Percentiles rank a stretch among this genome's conserved stretches.
Conservation (phyloP, 2,888 invertebrate species). For the Lithophane semibrunnea region DNA sequence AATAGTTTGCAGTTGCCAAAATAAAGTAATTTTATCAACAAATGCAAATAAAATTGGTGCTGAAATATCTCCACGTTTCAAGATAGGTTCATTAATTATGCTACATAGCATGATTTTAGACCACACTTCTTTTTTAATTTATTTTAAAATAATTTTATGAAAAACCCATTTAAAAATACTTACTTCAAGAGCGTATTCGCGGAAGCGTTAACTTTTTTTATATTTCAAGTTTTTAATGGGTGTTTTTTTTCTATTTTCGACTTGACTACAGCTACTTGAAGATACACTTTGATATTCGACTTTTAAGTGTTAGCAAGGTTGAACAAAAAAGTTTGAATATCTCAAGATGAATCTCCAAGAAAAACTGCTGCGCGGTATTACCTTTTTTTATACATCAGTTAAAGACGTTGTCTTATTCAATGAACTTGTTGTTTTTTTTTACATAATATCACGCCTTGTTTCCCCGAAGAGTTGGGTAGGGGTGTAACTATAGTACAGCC, state of each 20-base stretch:
- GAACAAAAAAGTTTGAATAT: constrained; percentile 32
- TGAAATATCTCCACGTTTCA: neutral
- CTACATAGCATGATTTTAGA: neutral
- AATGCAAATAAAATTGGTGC: constrained; percentile 4
- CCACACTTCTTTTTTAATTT: neutral
- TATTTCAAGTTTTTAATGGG: constrained; percentile 23
- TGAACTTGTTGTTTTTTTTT: constrained; percentile 10
- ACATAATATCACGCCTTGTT: neutral
- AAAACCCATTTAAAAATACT: neutral
- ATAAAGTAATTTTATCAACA: constrained; percentile 28
- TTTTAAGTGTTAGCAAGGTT: constrained; percentile 36
- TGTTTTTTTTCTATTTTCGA: constrained; percentile 17
- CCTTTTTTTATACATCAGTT: neutral
- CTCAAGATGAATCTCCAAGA: constrained; percentile 7
- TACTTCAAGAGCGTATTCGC: constrained; percentile 24
- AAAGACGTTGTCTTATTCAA: neutral
- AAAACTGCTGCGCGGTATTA: neutral
- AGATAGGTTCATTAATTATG: neutral
- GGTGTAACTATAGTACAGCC: neutral
- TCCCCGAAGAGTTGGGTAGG: neutral
- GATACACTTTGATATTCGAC: constrained; percentile 28
- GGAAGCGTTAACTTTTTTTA: constrained; percentile 46
- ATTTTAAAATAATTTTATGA: neutral
- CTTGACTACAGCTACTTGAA: constrained; percentile 30
- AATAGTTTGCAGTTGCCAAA: constrained; percentile 22